phyloP scores from a whole-genome alignment of 2,888 invertebrate species.

The Monopis laevigella region DNA sequence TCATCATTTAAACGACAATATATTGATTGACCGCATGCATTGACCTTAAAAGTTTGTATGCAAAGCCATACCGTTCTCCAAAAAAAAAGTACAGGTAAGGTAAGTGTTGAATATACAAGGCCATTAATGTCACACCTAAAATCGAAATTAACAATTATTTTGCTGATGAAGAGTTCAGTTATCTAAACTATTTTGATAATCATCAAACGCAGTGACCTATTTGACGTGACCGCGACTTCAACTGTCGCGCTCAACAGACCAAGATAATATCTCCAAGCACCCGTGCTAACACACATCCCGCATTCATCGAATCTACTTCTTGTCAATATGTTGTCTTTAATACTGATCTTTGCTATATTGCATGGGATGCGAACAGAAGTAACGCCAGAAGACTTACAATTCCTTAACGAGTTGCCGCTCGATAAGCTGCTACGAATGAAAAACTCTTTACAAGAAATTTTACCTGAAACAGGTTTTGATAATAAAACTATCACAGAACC shows the following conservation, averaged over 20 bases:
- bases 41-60: no score
- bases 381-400: constrained; percentile 45
- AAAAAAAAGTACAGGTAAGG: no score
- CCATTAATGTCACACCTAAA: no score
- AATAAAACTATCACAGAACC: constrained; percentile 31
- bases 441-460: constrained; percentile 46
- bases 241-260: constrained; percentile 45
- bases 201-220: constrained; percentile 25
- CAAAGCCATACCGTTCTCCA: no score
- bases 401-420: constrained; percentile 74
- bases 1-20: no score
- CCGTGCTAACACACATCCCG: constrained; percentile 19
- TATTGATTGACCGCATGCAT: no score
- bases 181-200: no score
- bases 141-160: no score
- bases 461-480: constrained; percentile 31
- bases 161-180: no score
- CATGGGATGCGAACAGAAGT: constrained; percentile 28
- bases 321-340: constrained; percentile 30
- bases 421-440: constrained; percentile 73
- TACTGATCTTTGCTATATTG: constrained; percentile 24
- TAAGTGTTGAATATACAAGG: no score
- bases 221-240: constrained; percentile 30
- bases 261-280: constrained; percentile 30
- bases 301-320: constrained; percentile 25